phyloP scores from a whole-genome alignment of 2,888 invertebrate species.

The Drosophila anomalata region DNA sequence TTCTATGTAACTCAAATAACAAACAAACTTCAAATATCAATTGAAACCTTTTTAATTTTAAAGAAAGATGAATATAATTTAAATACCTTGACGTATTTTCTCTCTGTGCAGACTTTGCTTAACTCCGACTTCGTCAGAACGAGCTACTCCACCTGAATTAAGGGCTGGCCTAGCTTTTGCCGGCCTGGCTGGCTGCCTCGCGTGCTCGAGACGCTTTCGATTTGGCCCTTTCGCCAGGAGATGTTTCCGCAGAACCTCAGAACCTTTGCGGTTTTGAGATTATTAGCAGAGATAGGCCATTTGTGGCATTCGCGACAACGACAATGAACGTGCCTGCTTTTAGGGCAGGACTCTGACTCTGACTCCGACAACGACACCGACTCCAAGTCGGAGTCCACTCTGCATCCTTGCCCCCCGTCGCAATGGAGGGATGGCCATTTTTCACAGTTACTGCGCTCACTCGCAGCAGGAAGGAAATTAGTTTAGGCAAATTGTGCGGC shows the following conservation, averaged over 20 bases:
- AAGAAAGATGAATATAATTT: too few species aligned
- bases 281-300: slow-evolving; percentile 76
- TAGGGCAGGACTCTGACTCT: slow-evolving; percentile 13
- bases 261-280: slow-evolving; percentile 75
- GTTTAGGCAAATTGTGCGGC: slow-evolving; percentile 82
- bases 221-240: slow-evolving; percentile 61
- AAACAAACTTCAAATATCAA: too few species aligned
- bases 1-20: too few species aligned
- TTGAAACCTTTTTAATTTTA: not conserved
- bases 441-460: slow-evolving; percentile 58
- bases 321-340: slow-evolving; percentile 38
- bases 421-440: slow-evolving; percentile 55
- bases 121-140: slow-evolving; percentile 20
- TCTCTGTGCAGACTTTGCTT: slow-evolving; percentile 18
- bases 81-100: not conserved
- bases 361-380: not conserved
- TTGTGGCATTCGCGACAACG: slow-evolving; percentile 62
- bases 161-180: not conserved
- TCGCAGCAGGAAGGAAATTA: slow-evolving; percentile 78
- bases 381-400: not conserved
- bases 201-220: slow-evolving; percentile 72
- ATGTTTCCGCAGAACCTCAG: slow-evolving; percentile 51
- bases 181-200: slow-evolving; percentile 46
- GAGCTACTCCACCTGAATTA: slow-evolving; percentile 23
- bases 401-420: slow-evolving; percentile 32